These are phyloP conservation scores for Drosophila cyrtoloma DNA, from an alignment of 2,888 invertebrate species.

Conservation along the genomic window DNA sequence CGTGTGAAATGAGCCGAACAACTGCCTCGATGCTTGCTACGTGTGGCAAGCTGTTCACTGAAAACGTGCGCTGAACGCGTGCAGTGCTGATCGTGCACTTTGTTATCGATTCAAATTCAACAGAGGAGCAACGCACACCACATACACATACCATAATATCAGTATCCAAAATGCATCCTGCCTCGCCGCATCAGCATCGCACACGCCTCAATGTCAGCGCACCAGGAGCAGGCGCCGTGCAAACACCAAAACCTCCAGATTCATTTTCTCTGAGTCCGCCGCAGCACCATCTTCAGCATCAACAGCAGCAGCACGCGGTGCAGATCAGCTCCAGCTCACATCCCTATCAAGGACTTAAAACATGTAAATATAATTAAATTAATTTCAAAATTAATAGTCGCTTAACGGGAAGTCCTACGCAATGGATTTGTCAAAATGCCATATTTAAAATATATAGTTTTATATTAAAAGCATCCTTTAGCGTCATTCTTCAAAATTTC, in stretches of 20 bases:
- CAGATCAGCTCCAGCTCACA: conserved; percentile 62
- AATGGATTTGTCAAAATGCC: background rate
- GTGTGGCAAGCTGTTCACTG: conserved; percentile 51
- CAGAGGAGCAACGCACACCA: background rate
- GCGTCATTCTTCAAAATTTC: background rate
- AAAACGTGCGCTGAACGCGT: conserved; percentile 71
- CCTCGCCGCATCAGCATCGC: conserved; percentile 76
- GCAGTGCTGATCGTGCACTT: conserved; percentile 54
- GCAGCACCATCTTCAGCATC: conserved; percentile 29
- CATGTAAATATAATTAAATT: conserved; percentile 61
- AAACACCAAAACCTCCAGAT: conserved; percentile 45
- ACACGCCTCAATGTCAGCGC: conserved; percentile 59
- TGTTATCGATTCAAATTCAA: conserved; percentile 1
- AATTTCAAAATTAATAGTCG: background rate
- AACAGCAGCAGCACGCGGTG: conserved; percentile 58
- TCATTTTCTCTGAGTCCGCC: conserved; percentile 52
- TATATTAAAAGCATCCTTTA: background rate
- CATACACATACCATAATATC: background rate
- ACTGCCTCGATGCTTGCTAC: conserved; percentile 45
- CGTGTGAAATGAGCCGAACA: conserved; percentile 69
- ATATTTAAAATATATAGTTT: background rate
- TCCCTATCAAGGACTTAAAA: conserved; percentile 81
- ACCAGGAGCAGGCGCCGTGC: conserved; percentile 62
- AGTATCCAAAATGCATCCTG: conserved; percentile 70
- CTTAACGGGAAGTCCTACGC: background rate